Conservation (phyloP, 23 tunicate genomes). For the Aplidium turbinatum region DNA sequence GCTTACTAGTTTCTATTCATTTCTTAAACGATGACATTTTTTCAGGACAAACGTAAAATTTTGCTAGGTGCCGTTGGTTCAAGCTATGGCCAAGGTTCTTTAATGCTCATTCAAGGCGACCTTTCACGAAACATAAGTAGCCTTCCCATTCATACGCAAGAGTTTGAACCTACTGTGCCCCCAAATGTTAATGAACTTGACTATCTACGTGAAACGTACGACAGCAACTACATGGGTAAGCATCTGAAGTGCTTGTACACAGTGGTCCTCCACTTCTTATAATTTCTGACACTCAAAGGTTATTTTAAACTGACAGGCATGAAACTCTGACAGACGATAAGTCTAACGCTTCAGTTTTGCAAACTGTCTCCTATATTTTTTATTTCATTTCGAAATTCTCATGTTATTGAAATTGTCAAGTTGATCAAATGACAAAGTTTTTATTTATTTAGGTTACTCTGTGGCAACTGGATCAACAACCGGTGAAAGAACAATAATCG, state of each 20-base stretch:
- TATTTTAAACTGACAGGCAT: too few relatives aligned
- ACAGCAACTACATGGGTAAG: slow-evolving; percentile 66
- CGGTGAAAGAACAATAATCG: slow-evolving; percentile 26
- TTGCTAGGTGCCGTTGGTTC: slow-evolving; percentile 69
- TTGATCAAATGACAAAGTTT: too few relatives aligned
- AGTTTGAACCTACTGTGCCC: slow-evolving; percentile 43
- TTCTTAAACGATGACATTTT: background rate
- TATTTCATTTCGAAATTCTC: too few relatives aligned
- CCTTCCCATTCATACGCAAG: slow-evolving; percentile 53
- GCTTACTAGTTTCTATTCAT: too few relatives aligned
- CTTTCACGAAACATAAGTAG: slow-evolving; percentile 23
- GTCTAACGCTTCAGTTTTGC: too few relatives aligned
- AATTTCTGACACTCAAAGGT: too few relatives aligned
- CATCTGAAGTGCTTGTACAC: too few relatives aligned
- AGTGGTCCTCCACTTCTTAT: too few relatives aligned
- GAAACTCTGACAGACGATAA: too few relatives aligned
- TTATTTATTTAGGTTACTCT: slow-evolving; percentile 79
- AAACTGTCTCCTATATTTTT: too few relatives aligned
- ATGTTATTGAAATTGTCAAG: too few relatives aligned
- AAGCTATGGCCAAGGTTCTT: slow-evolving; percentile 56
- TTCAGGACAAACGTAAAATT: slow-evolving; percentile 36
- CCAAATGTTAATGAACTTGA: slow-evolving; percentile 21
- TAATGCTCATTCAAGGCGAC: slow-evolving; percentile 33
- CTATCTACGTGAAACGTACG: slow-evolving; percentile 53
- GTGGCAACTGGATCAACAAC: slow-evolving; percentile 51